phyloP scores from a whole-genome alignment of 2,888 invertebrate species.

The Patella pellucida region DNA sequence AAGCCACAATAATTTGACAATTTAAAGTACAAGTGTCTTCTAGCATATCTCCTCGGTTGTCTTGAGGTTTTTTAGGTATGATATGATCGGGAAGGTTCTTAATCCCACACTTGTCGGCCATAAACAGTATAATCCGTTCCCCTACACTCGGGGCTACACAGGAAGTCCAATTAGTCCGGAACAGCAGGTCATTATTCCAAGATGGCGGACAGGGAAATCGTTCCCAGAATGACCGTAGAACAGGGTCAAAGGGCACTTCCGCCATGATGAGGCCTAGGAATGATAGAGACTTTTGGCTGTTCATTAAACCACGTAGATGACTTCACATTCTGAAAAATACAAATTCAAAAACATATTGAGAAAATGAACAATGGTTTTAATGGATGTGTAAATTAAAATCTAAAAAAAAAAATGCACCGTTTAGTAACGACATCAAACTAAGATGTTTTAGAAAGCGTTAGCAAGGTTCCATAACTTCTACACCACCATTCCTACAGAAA shows the following conservation, averaged over 20 bases:
- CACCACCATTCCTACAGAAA: too few relatives aligned
- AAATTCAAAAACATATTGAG: not conserved
- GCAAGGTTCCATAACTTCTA: too few relatives aligned
- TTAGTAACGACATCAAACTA: too few relatives aligned
- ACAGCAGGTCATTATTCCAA: constrained; percentile 41
- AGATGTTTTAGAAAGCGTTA: too few relatives aligned
- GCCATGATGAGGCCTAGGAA: constrained; percentile 26
- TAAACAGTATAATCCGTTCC: constrained; percentile 35
- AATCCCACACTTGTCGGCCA: constrained; percentile 45
- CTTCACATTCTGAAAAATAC: not conserved
- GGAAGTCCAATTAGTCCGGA: constrained; percentile 42
- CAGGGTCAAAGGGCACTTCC: constrained; percentile 35
- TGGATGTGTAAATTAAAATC: too few relatives aligned
- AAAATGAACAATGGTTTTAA: not conserved
- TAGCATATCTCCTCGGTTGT: not conserved
- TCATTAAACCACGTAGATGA: not conserved
- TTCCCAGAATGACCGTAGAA: constrained; percentile 40
- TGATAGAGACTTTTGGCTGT: constrained; percentile 12
- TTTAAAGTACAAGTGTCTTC: constrained; percentile 33
- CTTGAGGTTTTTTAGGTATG: constrained; percentile 14
- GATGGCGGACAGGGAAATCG: constrained; percentile 46
- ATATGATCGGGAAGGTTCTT: constrained; percentile 26
- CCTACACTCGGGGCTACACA: constrained; percentile 41
- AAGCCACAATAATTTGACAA: constrained; percentile 37
- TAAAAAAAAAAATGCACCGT: too few relatives aligned